These are phyloP conservation scores for Drosophila phalerata DNA, from an alignment of 2,888 invertebrate genomes.

Conservation along the genomic window DNA sequence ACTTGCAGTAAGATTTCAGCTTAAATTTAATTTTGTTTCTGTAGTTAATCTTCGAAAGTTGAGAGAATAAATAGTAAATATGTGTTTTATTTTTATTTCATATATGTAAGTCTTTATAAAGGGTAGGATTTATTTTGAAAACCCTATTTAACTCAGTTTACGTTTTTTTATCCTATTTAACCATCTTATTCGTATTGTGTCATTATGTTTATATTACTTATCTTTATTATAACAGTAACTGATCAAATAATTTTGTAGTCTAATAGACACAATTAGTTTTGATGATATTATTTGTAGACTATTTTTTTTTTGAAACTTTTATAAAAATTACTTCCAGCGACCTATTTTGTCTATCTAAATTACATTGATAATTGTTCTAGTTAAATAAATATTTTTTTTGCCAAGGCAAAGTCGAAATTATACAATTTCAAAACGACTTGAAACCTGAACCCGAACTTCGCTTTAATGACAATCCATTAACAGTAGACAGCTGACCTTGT, in stretches of 20 bases:
- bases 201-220: too few species aligned
- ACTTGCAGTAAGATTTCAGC: not conserved
- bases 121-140: not conserved
- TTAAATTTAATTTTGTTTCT: not conserved
- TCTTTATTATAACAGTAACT: too few species aligned
- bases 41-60: not conserved
- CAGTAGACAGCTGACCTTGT: conserved; percentile 1
- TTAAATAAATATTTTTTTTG: not conserved
- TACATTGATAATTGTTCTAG: not conserved
- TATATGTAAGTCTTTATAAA: not conserved
- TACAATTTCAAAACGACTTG: conserved; percentile 2
- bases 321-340: too few species aligned
- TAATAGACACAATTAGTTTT: too few species aligned
- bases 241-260: too few species aligned
- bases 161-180: too few species aligned
- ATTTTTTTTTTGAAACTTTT: too few species aligned
- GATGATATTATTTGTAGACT: too few species aligned
- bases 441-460: not conserved
- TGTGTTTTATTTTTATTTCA: not conserved
- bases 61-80: not conserved
- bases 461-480: not conserved
- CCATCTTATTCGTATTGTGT: too few species aligned
- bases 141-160: not conserved
- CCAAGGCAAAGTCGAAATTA: too few species aligned
- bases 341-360: not conserved